Evolutionary conservation across 2,797 vertebrate genomes (phyloP), one percentile per base, ranked within the genome.

Genomic region (Cossypha caffra): DNA sequence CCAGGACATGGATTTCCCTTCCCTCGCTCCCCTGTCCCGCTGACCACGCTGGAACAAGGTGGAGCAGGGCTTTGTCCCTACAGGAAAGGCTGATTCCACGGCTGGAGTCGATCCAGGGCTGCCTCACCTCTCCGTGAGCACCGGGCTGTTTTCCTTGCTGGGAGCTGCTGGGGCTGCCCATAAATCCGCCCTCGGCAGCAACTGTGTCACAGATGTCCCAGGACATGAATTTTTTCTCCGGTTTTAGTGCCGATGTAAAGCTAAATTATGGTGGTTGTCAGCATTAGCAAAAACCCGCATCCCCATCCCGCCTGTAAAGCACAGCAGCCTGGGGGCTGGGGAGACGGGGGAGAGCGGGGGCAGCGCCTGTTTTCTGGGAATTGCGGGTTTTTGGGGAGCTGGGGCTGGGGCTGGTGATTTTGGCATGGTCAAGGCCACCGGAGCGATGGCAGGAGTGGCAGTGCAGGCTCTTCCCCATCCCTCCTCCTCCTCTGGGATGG

Each of bases 161-260:
- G 61, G 45, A 90, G 75, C 82, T 5, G 0, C 72, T 23, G 72
- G 64, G 54, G n/a, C 67, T 43, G 75, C 68, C 8, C 47, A 25
- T 92, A 91, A 96, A 95, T 63, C 86, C 11, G 0, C 37, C 3
- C 1, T 42, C 81, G 71, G 86, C 75, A 6, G 1, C 76, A 26
- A 13, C 18, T 1, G 42, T 33, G 69, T 19, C 88, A 59, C 94
- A 43, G 61, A 52, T 75, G 57, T 96, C 94, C 92, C 95, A 86
- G 90, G 88, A 93, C 35, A 4, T 8, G 57, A 47, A 77, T 92
- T 93, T 90, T 61, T 88, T 8, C 77, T 67, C 20, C 7, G 3
- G 11, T 80, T 96, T 96, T 94, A 90, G 86, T 88, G 83, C 82
- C 3, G 66, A 76, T 8, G 4, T 96, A 74, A 94, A 95, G 79